Evolutionary conservation across 2,888 invertebrate species (phyloP), one percentile per base, ranked within the genome.

Genomic region (Agrotis segetum): DNA sequence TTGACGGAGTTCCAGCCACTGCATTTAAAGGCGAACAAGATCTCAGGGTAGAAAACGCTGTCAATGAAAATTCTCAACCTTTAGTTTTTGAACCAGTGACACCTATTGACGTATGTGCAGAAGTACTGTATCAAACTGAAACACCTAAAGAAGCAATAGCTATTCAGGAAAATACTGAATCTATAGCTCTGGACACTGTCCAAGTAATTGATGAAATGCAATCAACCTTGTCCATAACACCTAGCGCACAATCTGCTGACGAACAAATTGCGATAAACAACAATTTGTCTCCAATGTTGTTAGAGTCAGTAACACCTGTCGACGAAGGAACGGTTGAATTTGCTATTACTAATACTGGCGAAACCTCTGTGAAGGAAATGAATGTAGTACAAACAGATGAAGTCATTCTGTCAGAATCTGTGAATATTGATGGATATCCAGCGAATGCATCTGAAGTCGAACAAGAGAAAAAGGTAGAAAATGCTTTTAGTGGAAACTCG

Each of bases 381-480:
- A 47, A 47, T 63, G 24, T 6, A 1, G n/a, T 21, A 47, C 34
- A 55, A 63, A 55, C 29, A 17, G 13, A 64, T 40, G 47, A 68
- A 47, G 14, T 68, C 0, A 49, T 49, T 14, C 14, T 55, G 64
- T 49, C 47, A 17, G 56, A 59, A 67, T 47, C 47, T 7, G 59
- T 58, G 9, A 19, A 24, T 60, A n/a, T 24, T n/a, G 21, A 46
- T 53, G 46, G 53, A n/a, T 7, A 3, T 52, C 2, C 16, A 14
- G 21, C 19, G 9, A 3, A 19, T 16, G 24, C n/a, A 24, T 1
- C 9, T n/a, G 3, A 16, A 0, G 13, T 53, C 1, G 59, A 70
- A 59, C 6, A 14, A 59, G 19, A 46, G 0, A 29, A 66, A 40
- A 40, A 59, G 5, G 0, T 47, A 66, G 29, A 14, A 6, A 58